A percentile compares a stretch with the other conserved stretches of the same genome.
These are phyloP conservation scores for Halictus quadricinctus DNA, from an alignment of 2,888 invertebrate genomes.

Conservation along the genomic window DNA sequence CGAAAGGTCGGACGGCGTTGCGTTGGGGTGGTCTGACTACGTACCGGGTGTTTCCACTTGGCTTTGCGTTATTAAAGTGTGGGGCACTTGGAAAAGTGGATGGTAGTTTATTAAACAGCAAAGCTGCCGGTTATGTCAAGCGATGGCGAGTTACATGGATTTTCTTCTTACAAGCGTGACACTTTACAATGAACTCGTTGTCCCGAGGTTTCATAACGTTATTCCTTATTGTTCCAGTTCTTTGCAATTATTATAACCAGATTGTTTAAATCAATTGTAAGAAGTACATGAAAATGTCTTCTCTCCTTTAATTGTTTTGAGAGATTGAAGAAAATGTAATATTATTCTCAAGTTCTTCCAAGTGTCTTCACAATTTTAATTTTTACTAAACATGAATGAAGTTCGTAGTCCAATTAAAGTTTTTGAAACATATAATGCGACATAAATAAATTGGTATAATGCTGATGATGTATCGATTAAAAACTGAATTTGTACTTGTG, in stretches of 20 bases:
- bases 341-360: neutral
- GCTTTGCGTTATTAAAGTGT: neutral
- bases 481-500: neutral
- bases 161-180: neutral
- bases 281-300: neutral
- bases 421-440: neutral
- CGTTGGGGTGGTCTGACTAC: slow-evolving; percentile 24
- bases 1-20: slow-evolving; percentile 16
- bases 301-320: neutral
- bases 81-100: neutral
- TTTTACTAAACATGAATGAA: neutral
- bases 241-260: neutral
- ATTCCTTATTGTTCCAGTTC: neutral
- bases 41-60: neutral
- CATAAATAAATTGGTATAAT: neutral
- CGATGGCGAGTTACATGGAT: neutral
- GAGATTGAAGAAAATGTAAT: neutral
- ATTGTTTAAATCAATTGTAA: neutral
- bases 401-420: neutral
- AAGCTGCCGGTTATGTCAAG: neutral
- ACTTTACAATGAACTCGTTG: neutral
- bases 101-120: neutral
- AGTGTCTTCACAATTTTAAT: neutral
- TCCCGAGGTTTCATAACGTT: neutral
- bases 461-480: neutral